Percentiles rank a stretch among this genome's conserved stretches.
These are phyloP conservation scores for Spodoptera littoralis DNA, from an alignment of 2,888 invertebrate species.

Conservation along the genomic window DNA sequence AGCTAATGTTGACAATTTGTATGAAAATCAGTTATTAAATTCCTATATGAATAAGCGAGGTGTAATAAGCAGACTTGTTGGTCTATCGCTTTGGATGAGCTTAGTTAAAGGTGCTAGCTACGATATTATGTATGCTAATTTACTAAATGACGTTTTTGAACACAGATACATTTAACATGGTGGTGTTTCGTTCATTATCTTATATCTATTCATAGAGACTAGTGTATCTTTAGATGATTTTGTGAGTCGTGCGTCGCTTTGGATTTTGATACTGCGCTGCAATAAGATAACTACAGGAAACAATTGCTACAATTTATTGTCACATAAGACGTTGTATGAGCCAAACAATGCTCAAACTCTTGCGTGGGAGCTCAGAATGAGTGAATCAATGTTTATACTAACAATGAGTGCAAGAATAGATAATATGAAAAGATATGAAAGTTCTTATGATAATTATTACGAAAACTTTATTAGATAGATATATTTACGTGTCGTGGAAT, in stretches of 20 bases:
- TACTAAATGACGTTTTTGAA: slow-evolving; percentile 71
- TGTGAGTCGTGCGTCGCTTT: slow-evolving; percentile 42
- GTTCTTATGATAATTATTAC: slow-evolving; percentile 58
- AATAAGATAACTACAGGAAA: slow-evolving; percentile 37
- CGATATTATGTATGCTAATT: slow-evolving; percentile 51
- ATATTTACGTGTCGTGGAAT: slow-evolving; percentile 84
- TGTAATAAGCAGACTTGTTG: slow-evolving; percentile 60
- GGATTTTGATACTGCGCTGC: slow-evolving; percentile 24
- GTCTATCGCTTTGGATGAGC: slow-evolving; percentile 51
- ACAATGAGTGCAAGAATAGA: slow-evolving; percentile 70
- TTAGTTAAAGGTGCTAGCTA: slow-evolving; percentile 48
- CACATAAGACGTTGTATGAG: slow-evolving; percentile 64
- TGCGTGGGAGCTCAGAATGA: slow-evolving; percentile 19
- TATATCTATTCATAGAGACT: slow-evolving; percentile 52
- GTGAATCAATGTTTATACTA: slow-evolving; percentile 57
- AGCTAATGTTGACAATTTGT: slow-evolving; percentile 65
- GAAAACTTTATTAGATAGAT: slow-evolving; percentile 61
- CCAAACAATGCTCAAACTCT: slow-evolving; percentile 22
- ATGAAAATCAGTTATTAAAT: slow-evolving; percentile 51
- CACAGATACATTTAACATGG: slow-evolving; percentile 82
- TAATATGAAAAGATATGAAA: slow-evolving; percentile 71
- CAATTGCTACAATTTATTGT: slow-evolving; percentile 73
- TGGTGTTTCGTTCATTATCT: slow-evolving; percentile 76
- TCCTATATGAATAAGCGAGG: slow-evolving; percentile 62
- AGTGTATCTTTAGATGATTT: slow-evolving; percentile 50